Percentiles rank a stretch among this genome's conserved stretches.
These are phyloP conservation scores for Capitella teleta DNA, from an alignment of 1,140 invertebrate species.

Conservation along the genomic window DNA sequence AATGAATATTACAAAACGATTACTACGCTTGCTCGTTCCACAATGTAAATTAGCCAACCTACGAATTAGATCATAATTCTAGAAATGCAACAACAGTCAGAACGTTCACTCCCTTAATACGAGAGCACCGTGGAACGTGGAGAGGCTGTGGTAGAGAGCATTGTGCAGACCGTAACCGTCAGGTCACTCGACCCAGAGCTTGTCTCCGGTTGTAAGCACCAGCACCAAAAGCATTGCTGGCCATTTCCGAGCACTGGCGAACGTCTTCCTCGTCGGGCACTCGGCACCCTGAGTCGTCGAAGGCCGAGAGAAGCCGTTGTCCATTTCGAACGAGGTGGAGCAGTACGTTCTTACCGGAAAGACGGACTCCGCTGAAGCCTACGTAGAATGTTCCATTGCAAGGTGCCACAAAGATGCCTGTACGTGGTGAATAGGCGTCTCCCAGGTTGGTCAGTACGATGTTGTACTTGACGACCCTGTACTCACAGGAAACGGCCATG, in stretches of 20 bases:
- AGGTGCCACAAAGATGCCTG: constrained; percentile 18
- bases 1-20: too few relatives aligned
- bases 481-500: constrained; percentile 1
- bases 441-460: constrained; percentile 19
- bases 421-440: constrained; percentile 12
- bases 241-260: not conserved
- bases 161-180: constrained; percentile 12
- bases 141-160: constrained; percentile 13
- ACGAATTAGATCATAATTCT: too few relatives aligned
- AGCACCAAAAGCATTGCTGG: constrained; percentile 7
- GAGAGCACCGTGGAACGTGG: constrained; percentile 13
- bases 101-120: too few relatives aligned
- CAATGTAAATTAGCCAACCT: too few relatives aligned
- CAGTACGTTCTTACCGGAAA: constrained; percentile 11
- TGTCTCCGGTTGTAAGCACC: constrained; percentile 7
- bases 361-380: constrained; percentile 13
- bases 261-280: not conserved
- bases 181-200: constrained; percentile 11
- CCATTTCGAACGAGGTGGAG: constrained; percentile 12
- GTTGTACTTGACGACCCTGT: constrained; percentile 13
- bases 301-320: constrained; percentile 11
- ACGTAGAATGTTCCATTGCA: constrained; percentile 18
- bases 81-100: too few relatives aligned
- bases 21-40: too few relatives aligned
- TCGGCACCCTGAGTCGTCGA: constrained; percentile 13